Percentiles rank a stretch among this genome's conserved stretches.
These are phyloP conservation scores for Nerophis ophidion DNA, from an alignment of 2,113 vertebrate genomes.

Conservation along the genomic window DNA sequence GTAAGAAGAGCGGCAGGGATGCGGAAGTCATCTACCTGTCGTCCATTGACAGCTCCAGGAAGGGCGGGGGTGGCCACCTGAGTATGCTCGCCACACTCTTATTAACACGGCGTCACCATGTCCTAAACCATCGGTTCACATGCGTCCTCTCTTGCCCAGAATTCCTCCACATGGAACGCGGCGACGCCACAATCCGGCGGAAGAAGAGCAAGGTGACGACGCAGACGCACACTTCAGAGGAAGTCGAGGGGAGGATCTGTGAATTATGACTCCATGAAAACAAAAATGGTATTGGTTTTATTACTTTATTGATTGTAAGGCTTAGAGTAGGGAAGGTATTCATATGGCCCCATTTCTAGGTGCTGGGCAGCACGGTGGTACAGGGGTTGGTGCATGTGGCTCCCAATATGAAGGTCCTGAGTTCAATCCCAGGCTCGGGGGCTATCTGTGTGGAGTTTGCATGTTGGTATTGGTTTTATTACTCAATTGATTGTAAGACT, in stretches of 20 bases:
- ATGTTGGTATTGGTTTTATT: no score
- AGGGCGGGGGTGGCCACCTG: neutral
- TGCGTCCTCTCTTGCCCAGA: neutral
- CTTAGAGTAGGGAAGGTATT: no score
- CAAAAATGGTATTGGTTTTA: no score
- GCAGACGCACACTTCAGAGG: neutral
- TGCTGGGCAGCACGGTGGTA: no score
- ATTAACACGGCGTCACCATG: neutral
- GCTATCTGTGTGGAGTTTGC: no score
- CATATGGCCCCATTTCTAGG: no score
- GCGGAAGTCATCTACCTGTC: neutral
- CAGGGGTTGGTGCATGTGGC: no score
- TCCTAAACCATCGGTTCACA: neutral
- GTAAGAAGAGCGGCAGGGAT: neutral
- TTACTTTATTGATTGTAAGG: no score
- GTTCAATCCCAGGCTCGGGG: no score
- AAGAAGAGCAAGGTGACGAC: neutral
- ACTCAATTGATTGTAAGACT: no score
- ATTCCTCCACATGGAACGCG: neutral
- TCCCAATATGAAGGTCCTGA: no score
- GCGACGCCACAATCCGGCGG: constrained; percentile 1
- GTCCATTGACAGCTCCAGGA: constrained; percentile 7
- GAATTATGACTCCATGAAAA: neutral
- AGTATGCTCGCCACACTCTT: neutral
- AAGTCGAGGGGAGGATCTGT: neutral